Evolutionary conservation across 2,113 vertebrate species (phyloP).

Genomic region (Diglossa brunneiventris): DNA sequence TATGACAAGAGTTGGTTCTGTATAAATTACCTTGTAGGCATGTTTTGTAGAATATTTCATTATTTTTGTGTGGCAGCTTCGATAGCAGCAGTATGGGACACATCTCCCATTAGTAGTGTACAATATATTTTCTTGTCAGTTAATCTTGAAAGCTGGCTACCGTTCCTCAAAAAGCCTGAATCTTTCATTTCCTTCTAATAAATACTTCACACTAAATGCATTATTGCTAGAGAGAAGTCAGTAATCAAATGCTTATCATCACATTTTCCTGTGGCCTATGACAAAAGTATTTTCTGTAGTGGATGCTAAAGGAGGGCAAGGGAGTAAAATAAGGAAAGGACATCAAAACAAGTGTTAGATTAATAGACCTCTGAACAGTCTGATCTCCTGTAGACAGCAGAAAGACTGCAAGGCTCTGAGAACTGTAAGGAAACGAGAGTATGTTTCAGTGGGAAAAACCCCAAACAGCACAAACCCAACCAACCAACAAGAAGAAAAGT

Average conservation of each 20-base stretch:
- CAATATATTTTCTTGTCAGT: slow-evolving; percentile 68
- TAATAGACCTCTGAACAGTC: neutral
- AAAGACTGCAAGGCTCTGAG: neutral
- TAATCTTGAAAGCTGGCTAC: slow-evolving; percentile 59
- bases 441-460: fast-evolving
- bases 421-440: neutral
- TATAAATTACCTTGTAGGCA: slow-evolving; percentile 52
- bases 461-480: neutral
- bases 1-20: slow-evolving; percentile 21
- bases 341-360: neutral
- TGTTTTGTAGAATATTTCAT: slow-evolving; percentile 65
- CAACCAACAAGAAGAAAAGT: neutral
- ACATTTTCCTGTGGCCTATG: neutral
- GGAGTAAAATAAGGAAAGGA: neutral
- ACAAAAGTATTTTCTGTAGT: slow-evolving; percentile 14
- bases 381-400: neutral
- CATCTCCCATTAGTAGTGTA: slow-evolving; percentile 52
- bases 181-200: slow-evolving; percentile 68
- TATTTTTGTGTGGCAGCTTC: slow-evolving; percentile 61
- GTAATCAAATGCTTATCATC: slow-evolving; percentile 41
- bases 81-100: slow-evolving; percentile 10
- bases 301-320: neutral
- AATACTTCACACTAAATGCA: slow-evolving; percentile 51
- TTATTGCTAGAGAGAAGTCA: slow-evolving; percentile 31
- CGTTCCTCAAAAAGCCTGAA: slow-evolving; percentile 4